Conservation (phyloP, 2,113 vertebrate genomes). For the Bubo blakistoni region DNA sequence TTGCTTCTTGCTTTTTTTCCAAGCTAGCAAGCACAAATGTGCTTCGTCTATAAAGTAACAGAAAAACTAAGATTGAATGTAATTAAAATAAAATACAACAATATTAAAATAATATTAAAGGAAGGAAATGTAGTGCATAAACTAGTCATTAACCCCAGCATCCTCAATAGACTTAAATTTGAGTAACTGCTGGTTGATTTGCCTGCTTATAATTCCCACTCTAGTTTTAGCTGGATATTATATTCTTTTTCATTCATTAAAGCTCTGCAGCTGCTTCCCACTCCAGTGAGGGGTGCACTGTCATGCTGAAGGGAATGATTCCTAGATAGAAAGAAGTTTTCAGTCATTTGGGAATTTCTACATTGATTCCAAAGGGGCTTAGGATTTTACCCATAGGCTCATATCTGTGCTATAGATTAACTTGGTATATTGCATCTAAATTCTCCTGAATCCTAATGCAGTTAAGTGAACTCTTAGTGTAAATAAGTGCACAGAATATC, state of each 20-base stretch:
- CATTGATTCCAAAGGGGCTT: neutral
- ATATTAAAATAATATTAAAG: conserved; percentile 68
- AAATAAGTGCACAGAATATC: conserved; percentile 3
- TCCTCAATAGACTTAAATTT: conserved; percentile 61
- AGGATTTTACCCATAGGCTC: conserved; percentile 6
- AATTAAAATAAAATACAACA: conserved; percentile 62
- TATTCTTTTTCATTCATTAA: conserved; percentile 36
- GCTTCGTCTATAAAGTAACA: conserved; percentile 18
- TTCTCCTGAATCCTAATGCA: neutral
- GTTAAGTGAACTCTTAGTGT: neutral
- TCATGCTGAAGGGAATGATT: neutral
- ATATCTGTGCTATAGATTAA: neutral
- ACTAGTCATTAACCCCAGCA: conserved; percentile 59
- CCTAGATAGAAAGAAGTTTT: neutral
- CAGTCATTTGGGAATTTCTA: neutral
- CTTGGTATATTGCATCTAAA: neutral
- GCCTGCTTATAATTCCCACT: conserved; percentile 49
- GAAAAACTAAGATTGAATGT: conserved; percentile 44
- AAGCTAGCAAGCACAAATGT: neutral
- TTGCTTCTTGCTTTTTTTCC: conserved; percentile 13
- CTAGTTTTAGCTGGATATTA: conserved; percentile 43
- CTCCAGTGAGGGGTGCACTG: conserved; percentile 26
- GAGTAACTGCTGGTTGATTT: conserved; percentile 53
- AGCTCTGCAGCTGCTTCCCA: conserved; percentile 39
- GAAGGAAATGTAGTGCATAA: conserved; percentile 63